A percentile compares a stretch with the other conserved stretches of the same genome.
Conservation (phyloP, 1,140 invertebrate species). For the Aporrectodea caliginosa region DNA sequence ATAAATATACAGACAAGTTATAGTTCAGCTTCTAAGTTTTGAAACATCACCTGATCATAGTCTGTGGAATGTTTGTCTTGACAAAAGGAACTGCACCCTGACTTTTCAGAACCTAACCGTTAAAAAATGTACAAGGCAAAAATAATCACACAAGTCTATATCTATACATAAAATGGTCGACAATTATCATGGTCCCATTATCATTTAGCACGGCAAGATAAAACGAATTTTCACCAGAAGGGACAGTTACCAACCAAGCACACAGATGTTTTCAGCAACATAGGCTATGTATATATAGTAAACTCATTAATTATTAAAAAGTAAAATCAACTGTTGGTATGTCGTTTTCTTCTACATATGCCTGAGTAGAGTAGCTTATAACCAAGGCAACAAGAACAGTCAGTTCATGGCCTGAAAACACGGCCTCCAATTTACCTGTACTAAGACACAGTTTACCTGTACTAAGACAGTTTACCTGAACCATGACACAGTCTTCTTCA, state of each 20-base stretch:
- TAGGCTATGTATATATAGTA: too few species aligned
- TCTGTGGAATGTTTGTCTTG: slow-evolving; percentile 52
- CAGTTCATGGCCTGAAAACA: too few species aligned
- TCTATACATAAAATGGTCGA: neutral
- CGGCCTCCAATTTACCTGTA: too few species aligned
- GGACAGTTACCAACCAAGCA: too few species aligned
- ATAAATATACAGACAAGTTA: neutral
- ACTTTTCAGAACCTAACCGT: slow-evolving; percentile 41
- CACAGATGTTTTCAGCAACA: too few species aligned
- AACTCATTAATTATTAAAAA: too few species aligned
- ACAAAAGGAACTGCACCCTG: slow-evolving; percentile 52
- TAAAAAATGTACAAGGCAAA: neutral
- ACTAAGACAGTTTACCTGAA: slow-evolving; percentile 48
- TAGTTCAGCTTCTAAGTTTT: too few species aligned
- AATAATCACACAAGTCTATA: neutral
- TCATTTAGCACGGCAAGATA: too few species aligned
- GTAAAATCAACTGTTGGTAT: neutral
- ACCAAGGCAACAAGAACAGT: too few species aligned
- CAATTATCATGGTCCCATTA: too few species aligned
- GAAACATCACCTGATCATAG: slow-evolving; percentile 36
- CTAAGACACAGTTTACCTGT: neutral
- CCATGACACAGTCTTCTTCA: neutral
- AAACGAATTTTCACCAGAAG: too few species aligned
- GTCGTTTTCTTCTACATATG: neutral
- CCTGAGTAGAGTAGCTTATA: too few species aligned